Evolutionary conservation across 2,888 invertebrate genomes (phyloP), one percentile per base, ranked within the genome.

Genomic region (Amblyjoppa proteus): DNA sequence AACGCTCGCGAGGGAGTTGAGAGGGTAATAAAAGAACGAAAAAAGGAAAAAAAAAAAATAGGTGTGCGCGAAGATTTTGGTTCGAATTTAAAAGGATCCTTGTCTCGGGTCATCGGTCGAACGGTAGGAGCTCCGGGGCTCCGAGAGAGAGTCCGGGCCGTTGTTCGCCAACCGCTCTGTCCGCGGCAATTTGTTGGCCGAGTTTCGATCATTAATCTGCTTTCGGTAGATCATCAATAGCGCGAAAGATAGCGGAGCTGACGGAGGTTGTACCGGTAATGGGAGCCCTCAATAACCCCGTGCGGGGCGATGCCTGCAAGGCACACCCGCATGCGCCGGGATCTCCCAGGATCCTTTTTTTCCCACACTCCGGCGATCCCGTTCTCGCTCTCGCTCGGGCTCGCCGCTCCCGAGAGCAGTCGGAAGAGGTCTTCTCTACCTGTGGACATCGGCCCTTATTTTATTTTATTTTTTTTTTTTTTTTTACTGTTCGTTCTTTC

Each of bases 141-240:
- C 16, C 16, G 34, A n/a, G 31, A n/a, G 31, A 64, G 61, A 64
- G 61, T 31, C 34, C 34, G 61, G 16, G 16, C 25, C 58, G 61
- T 64, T 64, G 61, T 28, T 11, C 16, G 31, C 16, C 64, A 34
- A 34, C 20, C 53, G 16, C 66, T n/a, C 87, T 88, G 89, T 89
- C 90, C 84, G 81, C 85, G 89, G 91, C 91, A 92, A 93, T 93
- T 93, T 92, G 93, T 93, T 93, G 90, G 69, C 76, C 88, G 87
- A 89, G 91, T 89, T 90, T 87, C 88, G 91, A 91, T 92, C 93
- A 93, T 93, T 93, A 93, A 93, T 93, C 92, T 91, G 91, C 89
- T 91, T 92, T 91, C 90, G 91, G 91, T 91, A 90, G 91, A 92
- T 92, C 93, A 94, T 94, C 93, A 93, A 94, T 93, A 93, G 93